Base-by-base conservation (phyloP, 2,797 vertebrate species). In the Phataginus tricuspis region DNA sequence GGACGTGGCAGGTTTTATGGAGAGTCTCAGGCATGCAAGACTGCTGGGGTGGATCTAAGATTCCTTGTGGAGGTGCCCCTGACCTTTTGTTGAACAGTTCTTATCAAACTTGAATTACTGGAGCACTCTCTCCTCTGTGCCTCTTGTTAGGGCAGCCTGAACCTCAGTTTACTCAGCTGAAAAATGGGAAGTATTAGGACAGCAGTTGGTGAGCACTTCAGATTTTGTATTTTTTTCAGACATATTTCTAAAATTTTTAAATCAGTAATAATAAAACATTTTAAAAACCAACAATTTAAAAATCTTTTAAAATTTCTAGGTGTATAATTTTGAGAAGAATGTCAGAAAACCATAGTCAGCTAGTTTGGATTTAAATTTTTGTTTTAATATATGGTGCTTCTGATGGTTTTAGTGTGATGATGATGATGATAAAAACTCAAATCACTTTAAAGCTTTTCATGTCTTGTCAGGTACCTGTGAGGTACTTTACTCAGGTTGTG, bases 201-300 rank as follows among this genome's bases (percentile, higher is more conserved):
- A 78, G 39, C 18, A 25, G 23, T 79, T 7, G 1, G 66, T 49
- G 80, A 86, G 39, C 51, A 61, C 59, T 69, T 85, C 5, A 53
- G 57, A 82, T 82, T 87, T 64, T 42, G 21, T 18, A 16, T 18
- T 18, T 79, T 90, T 91, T 74, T 63, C 68, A 71, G 51, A 31
- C 34, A 63, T 27, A 2, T 87, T 94, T 87, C 92, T 88, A 14
- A 84, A n/a, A 88, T 49, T 77, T 55, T 69, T 55, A 80, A 90
- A 80, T 86, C 12, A 83, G 57, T 55, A 92, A 59, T 53, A 79
- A 57, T 75, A 87, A 75, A 45, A 45, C 45, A 45, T 45, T 45
- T 45, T 45, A 45, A 45, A 82, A 92, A 82, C 5, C 39, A 68
- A 72, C 23, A 5, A 51, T 45, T 84, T 80, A 90, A 29, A 86